These are phyloP conservation scores for Netelia melanura DNA, from an alignment of 2,888 invertebrate genomes.

Conservation along the genomic window DNA sequence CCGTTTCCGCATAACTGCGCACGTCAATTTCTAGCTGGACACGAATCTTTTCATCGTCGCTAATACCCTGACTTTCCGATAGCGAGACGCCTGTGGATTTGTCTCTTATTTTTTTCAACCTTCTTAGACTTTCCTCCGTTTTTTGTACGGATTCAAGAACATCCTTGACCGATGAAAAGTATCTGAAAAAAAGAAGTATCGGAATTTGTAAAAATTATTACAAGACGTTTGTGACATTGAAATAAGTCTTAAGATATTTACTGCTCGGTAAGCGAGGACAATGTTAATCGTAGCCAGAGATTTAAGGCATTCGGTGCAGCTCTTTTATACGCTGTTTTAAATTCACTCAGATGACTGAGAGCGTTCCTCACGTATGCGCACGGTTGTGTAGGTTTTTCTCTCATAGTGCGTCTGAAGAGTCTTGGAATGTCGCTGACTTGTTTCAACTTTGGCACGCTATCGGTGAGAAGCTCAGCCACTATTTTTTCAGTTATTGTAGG, in stretches of 20 bases:
- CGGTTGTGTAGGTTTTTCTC: constrained; percentile 92
- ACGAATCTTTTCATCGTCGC: constrained; percentile 97
- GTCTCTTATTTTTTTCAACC: constrained; percentile 94
- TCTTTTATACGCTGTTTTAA: constrained; percentile 86
- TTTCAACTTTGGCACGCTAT: constrained; percentile 88
- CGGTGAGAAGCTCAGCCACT: constrained; percentile 83
- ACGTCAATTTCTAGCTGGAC: constrained; percentile 96
- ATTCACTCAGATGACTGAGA: constrained; percentile 87
- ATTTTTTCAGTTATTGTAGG: constrained; percentile 83
- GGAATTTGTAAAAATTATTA: constrained; percentile 71
- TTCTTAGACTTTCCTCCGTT: constrained; percentile 96
- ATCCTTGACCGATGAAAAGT: constrained; percentile 92
- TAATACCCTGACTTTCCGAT: constrained; percentile 87
- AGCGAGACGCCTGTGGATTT: constrained; percentile 84
- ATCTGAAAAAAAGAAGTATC: constrained; percentile 84
- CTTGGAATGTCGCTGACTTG: constrained; percentile 97
- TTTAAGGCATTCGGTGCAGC: constrained; percentile 82
- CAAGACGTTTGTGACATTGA: constrained; percentile 21
- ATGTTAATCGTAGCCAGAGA: constrained; percentile 84
- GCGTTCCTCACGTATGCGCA: constrained; percentile 92
- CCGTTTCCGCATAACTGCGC: constrained; percentile 89
- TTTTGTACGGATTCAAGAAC: constrained; percentile 97
- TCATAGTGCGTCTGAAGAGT: constrained; percentile 95
- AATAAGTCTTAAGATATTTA: constrained; percentile 78
- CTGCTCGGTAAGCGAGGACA: constrained; percentile 85